A percentile compares a stretch with the other conserved stretches of the same genome.
phyloP scores from a whole-genome alignment of 2,113 vertebrate species.

The Cacatua alba region DNA sequence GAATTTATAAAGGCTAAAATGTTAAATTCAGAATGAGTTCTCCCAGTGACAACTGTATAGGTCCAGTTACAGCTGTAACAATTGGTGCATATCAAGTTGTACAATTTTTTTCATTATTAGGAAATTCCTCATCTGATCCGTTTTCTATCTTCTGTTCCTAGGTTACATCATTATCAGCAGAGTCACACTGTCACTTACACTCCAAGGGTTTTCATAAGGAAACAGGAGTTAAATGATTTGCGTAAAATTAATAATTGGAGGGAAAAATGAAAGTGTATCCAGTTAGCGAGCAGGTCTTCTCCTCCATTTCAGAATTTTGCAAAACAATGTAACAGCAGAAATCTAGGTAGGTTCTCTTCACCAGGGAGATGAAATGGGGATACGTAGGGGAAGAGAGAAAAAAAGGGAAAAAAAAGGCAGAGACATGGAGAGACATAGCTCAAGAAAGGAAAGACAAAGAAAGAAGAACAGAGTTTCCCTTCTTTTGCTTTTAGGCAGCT shows the following conservation, averaged over 20 bases:
- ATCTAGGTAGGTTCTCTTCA: not conserved
- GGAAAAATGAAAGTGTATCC: not conserved
- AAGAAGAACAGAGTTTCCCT: not conserved
- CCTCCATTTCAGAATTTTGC: not conserved
- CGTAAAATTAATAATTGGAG: not conserved
- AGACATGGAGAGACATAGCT: not conserved
- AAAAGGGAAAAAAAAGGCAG: no score
- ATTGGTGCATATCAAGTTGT: not conserved
- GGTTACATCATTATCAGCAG: not conserved
- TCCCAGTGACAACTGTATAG: not conserved
- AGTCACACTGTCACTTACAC: not conserved
- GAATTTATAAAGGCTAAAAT: not conserved
- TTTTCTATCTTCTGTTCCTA: not conserved
- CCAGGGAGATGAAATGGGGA: not conserved
- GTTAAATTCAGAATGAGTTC: not conserved
- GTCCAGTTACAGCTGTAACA: not conserved
- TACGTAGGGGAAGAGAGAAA: accelerated
- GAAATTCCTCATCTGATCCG: not conserved
- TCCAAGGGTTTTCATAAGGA: not conserved
- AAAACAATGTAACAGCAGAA: not conserved
- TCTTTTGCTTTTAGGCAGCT: not conserved
- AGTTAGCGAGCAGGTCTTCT: not conserved
- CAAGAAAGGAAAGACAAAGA: not conserved
- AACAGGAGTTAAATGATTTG: not conserved
- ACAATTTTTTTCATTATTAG: not conserved